phyloP scores from a whole-genome alignment of 1,140 invertebrate species.

The Ostrea edulis region DNA sequence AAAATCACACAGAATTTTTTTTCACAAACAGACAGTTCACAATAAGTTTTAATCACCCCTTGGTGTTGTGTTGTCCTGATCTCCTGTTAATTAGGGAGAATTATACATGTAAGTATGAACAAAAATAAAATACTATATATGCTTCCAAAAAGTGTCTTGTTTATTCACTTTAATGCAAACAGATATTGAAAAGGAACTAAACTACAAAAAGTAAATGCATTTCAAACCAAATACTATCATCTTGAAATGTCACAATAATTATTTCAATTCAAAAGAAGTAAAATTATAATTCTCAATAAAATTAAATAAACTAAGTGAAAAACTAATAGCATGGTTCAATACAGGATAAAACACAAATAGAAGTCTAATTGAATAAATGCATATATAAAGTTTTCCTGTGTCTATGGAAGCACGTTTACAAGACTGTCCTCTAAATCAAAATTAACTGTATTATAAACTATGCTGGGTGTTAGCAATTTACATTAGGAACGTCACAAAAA shows the following conservation, averaged over 20 bases:
- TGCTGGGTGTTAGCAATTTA: background rate
- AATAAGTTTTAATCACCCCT: conserved; percentile 16
- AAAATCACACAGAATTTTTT: conserved; percentile 18
- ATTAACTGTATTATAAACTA: background rate
- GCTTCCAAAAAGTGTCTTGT: too few relatives aligned
- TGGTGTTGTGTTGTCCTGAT: background rate
- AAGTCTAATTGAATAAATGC: background rate
- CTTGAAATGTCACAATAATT: too few relatives aligned
- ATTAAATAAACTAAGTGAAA: too few relatives aligned
- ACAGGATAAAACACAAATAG: background rate
- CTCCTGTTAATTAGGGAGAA: conserved; percentile 20
- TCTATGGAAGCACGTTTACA: conserved; percentile 2
- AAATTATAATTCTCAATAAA: too few relatives aligned
- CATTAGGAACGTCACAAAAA: background rate
- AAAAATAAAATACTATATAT: too few relatives aligned
- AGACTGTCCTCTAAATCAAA: background rate
- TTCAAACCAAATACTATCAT: too few relatives aligned
- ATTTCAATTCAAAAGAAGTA: too few relatives aligned
- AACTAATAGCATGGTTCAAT: too few relatives aligned
- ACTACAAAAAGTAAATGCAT: too few relatives aligned
- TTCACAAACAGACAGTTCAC: conserved; percentile 37
- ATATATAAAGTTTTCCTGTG: background rate
- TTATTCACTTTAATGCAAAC: too few relatives aligned
- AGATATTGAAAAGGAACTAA: too few relatives aligned
- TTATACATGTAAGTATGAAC: background rate